A percentile compares a stretch with the other conserved stretches of the same genome.
Conservation (phyloP, 2,797 vertebrate species). For the Avahi laniger region DNA sequence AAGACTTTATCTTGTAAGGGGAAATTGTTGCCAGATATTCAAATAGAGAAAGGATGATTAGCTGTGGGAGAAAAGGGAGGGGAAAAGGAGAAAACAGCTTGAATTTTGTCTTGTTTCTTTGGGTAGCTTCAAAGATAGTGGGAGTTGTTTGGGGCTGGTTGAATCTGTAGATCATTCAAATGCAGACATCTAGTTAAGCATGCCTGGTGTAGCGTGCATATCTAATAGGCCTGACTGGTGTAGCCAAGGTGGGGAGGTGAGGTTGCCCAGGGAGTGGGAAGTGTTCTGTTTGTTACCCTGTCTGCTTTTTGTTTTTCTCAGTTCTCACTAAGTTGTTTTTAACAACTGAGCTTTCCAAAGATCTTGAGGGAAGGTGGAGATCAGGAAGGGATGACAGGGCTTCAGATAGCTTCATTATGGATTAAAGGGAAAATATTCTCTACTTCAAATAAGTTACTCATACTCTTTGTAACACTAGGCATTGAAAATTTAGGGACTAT, state of each 20-base stretch:
- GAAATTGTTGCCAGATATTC: not conserved
- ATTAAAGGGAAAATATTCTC: not conserved
- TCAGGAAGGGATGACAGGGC: not conserved
- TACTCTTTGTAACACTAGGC: too few relatives aligned
- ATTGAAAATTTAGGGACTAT: too few relatives aligned
- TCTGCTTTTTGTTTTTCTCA: not conserved
- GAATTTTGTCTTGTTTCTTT: not conserved
- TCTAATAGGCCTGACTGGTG: not conserved
- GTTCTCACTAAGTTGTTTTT: slow-evolving; percentile 18
- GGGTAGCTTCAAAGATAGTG: not conserved
- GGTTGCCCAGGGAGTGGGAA: not conserved
- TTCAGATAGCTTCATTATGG: not conserved
- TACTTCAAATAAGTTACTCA: slow-evolving; percentile 8
- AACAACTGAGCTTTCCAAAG: slow-evolving; percentile 15
- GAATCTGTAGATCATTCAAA: not conserved
- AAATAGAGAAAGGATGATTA: not conserved
- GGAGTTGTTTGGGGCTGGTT: not conserved
- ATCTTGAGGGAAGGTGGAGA: not conserved
- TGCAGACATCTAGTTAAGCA: too few relatives aligned
- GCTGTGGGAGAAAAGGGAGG: not conserved
- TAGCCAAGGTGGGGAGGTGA: not conserved
- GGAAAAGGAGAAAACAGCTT: not conserved
- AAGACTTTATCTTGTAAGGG: not conserved
- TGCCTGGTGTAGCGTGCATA: not conserved
- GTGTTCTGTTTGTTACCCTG: not conserved